These are phyloP conservation scores for Apus apus DNA, from an alignment of 2,113 vertebrate genomes.

Conservation along the genomic window DNA sequence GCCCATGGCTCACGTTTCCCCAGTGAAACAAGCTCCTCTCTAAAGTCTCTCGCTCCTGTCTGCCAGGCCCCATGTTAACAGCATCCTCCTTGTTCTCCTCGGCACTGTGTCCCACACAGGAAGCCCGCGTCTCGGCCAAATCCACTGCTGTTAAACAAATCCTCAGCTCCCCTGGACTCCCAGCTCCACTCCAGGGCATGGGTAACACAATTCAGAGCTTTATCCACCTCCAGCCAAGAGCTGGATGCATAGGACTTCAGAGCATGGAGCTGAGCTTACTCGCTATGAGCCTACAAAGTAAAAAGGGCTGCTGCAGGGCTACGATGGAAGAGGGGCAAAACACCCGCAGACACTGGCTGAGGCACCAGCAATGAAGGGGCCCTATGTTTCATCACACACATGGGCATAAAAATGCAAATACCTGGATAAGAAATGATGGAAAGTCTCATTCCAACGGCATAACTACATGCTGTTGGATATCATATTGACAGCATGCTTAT, in stretches of 20 bases:
- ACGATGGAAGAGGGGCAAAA: not conserved
- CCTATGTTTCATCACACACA: not conserved
- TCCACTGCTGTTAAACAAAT: not conserved
- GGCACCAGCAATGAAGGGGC: accelerated
- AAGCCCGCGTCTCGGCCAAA: not conserved
- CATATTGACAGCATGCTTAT: not conserved
- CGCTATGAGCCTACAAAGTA: not conserved
- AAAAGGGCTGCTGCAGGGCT: not conserved
- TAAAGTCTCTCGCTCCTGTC: not conserved
- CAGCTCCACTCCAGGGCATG: not conserved
- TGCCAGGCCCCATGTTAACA: not conserved
- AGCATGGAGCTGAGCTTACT: not conserved
- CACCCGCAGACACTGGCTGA: not conserved
- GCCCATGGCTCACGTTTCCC: not conserved
- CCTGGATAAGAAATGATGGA: not conserved
- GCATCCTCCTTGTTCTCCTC: conserved; percentile 17
- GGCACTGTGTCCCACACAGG: accelerated
- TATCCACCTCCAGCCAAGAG: not conserved
- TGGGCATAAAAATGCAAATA: not conserved
- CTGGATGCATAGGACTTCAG: not conserved
- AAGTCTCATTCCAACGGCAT: not conserved
- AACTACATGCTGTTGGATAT: not conserved
- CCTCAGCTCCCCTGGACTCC: not conserved
- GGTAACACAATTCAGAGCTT: not conserved
- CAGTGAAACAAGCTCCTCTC: not conserved